Conservation (phyloP, 2,888 invertebrate species). For the Micropterix aruncella region DNA sequence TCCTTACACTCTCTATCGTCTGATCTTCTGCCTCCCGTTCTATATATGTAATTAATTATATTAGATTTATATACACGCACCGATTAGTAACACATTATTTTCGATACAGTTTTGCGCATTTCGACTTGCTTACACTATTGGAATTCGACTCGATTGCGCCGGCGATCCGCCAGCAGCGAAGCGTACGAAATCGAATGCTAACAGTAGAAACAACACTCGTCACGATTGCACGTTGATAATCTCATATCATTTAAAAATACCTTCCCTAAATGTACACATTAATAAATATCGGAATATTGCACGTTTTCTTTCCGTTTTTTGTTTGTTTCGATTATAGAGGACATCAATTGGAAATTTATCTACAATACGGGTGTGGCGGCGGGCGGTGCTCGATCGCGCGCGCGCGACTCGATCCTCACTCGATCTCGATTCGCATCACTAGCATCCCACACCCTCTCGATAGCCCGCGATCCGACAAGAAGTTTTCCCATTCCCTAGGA, state of each 20-base stretch:
- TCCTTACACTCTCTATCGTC: not conserved
- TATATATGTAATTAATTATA: too few relatives aligned
- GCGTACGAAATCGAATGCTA: too few relatives aligned
- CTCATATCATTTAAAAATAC: not conserved
- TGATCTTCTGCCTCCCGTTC: not conserved
- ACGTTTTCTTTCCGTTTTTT: conserved; percentile 23
- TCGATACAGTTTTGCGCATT: too few relatives aligned
- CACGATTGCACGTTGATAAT: not conserved
- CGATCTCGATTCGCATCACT: too few relatives aligned
- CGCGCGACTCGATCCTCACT: too few relatives aligned
- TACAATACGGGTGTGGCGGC: not conserved
- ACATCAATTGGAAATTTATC: not conserved
- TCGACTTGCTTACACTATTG: too few relatives aligned
- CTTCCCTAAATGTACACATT: conserved; percentile 14
- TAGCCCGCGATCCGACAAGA: not conserved
- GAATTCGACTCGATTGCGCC: too few relatives aligned
- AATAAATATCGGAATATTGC: conserved; percentile 39
- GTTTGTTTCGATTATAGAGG: not conserved
- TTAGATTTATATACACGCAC: not conserved
- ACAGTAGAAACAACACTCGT: too few relatives aligned
- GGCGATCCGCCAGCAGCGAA: too few relatives aligned
- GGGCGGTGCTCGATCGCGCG: too few relatives aligned
- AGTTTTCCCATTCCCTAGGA: not conserved
- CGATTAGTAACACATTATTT: not conserved
- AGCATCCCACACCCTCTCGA: not conserved